Evolutionary conservation across 2,113 vertebrate genomes (phyloP).

Genomic region (Cebidichthys violaceus): DNA sequence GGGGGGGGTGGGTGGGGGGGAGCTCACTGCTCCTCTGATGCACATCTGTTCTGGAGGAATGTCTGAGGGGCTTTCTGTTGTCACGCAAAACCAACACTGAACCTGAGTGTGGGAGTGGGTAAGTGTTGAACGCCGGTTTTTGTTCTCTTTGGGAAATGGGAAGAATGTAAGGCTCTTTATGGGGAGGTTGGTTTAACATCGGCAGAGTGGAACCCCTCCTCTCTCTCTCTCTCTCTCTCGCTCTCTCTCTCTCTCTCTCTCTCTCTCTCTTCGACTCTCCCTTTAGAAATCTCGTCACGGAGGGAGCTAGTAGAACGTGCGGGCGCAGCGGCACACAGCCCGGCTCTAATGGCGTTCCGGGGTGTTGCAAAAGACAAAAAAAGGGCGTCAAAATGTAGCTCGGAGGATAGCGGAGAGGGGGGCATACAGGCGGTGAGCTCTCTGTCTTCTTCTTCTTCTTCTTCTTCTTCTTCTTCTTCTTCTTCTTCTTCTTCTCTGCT

Average conservation of each 20-base stretch:
- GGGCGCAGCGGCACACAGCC: conserved; percentile 55
- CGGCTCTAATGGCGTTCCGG: conserved; percentile 71
- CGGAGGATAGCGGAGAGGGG: conserved; percentile 64
- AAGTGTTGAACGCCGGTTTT: conserved; percentile 77
- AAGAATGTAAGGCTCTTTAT: conserved; percentile 72
- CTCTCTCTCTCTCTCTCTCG: conserved; percentile 38
- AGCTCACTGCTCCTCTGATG: conserved; percentile 88
- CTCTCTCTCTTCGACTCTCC: conserved; percentile 45
- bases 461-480: conserved; percentile 59
- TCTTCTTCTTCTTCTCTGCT: conserved; percentile 69
- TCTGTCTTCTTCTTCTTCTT: conserved; percentile 69
- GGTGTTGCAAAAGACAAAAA: conserved; percentile 54
- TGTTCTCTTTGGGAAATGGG: conserved; percentile 67
- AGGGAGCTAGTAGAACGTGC: conserved; percentile 66
- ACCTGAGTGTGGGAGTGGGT: conserved; percentile 77
- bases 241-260: conserved; percentile 48
- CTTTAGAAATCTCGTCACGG: conserved; percentile 33
- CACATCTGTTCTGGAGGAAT: conserved; percentile 84
- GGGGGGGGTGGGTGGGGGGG: conserved; percentile 71
- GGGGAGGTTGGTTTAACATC: conserved; percentile 42
- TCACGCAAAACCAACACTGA: conserved; percentile 56
- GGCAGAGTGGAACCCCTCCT: conserved; percentile 59
- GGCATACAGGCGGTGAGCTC: conserved; percentile 70
- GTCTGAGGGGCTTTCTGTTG: conserved; percentile 76
- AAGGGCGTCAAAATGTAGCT: conserved; percentile 74